Evolutionary conservation across 2,888 invertebrate species (phyloP), one percentile per base, ranked within the genome.

Genomic region (Drosophila nr. perissopoda): DNA sequence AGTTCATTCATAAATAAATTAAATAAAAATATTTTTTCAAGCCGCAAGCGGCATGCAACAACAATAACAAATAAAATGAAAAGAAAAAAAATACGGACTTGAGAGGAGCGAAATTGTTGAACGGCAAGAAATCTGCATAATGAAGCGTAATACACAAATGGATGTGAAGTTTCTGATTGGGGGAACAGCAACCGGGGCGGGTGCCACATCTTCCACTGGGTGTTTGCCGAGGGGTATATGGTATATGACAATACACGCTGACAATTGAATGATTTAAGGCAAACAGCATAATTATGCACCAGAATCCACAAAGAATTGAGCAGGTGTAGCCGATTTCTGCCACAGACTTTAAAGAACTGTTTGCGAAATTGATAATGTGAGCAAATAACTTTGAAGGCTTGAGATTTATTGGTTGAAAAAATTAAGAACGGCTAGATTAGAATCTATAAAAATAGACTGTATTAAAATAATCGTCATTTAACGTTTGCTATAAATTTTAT

Each of bases 21-120:
- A 90, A 90, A 90, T 88, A 87, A 90, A 90, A 90, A 90, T 90
- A 90, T 90, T 90, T 91, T 91, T 87, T 78, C 87, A 91, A 87
- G 89, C 89, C 82, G 78, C 87, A 90, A 87, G 87, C 89, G 45
- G 25, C 89, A 87, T 81, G 79, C 89, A 90, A 90, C 89, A 90
- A 86, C 34, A 56, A 86, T 87, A 86, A 86, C 90, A 86, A 89
- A 86, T 90, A 86, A 84, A 62, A 60, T 49, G 73, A 59, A 58
- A 52, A 49, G 38, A 38, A 61, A 58, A 62, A 61, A 61, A 65
- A 63, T 61, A 57, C 29, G 54, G 29, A 34, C 45, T 25, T 16
- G 45, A 34, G 56, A 52, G 65, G 60, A 74, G 66, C 45, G 73
- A 71, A 70, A 83, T 69, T 66, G 70, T 53, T 60, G 61, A 57